A percentile compares a stretch with the other conserved stretches of the same genome.
Conservation (phyloP, 2,888 invertebrate genomes). For the Gortyna flavago region DNA sequence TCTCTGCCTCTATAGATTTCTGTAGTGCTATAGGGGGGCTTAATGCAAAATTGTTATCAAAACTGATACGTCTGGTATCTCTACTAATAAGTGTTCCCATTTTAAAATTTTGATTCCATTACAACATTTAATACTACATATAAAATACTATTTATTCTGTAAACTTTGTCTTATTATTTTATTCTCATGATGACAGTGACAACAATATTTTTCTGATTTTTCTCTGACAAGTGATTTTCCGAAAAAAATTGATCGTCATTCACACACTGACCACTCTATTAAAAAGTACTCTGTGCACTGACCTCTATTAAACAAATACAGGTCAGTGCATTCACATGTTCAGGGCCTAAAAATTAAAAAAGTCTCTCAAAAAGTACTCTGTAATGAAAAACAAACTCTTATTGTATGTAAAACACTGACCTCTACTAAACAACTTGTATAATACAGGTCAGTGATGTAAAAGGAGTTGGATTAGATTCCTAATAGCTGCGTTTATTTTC, state of each 20-base stretch:
- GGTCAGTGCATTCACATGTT: too few species aligned
- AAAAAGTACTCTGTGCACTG: too few species aligned
- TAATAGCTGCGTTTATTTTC: not conserved
- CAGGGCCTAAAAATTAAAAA: too few species aligned
- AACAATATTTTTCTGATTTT: conserved; percentile 26
- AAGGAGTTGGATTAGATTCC: too few species aligned
- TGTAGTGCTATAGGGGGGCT: conserved; percentile 76
- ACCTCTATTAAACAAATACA: too few species aligned
- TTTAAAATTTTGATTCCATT: conserved; percentile 47
- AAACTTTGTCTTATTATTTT: conserved; percentile 18
- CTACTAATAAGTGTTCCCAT: conserved; percentile 82
- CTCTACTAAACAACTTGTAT: too few species aligned
- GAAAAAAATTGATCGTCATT: not conserved
- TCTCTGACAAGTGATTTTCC: not conserved
- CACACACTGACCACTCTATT: too few species aligned
- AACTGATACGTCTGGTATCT: conserved; percentile 84
- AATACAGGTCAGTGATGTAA: too few species aligned
- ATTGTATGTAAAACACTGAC: too few species aligned
- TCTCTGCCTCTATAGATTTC: conserved; percentile 77
- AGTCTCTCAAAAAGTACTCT: too few species aligned
- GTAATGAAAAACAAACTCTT: too few species aligned
- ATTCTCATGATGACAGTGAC: conserved; percentile 6
- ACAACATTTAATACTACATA: conserved; percentile 22
- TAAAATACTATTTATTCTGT: conserved; percentile 13
- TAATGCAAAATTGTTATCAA: conserved; percentile 82